These are phyloP conservation scores for Calcarius ornatus DNA, from an alignment of 2,113 vertebrate species.

Conservation along the genomic window DNA sequence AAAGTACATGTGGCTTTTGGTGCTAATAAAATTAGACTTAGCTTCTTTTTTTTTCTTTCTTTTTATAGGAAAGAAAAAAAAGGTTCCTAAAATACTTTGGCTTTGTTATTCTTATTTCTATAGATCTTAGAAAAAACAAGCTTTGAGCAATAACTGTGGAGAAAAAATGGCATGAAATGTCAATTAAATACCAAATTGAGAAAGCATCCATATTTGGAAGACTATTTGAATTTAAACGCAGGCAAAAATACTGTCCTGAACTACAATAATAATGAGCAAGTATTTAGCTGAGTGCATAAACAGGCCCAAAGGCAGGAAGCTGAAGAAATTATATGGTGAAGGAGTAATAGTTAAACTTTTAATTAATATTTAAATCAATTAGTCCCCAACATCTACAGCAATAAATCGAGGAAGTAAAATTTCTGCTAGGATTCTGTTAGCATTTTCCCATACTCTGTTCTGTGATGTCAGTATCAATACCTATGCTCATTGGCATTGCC, in stretches of 20 bases:
- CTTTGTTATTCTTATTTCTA: background rate
- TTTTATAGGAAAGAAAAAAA: background rate
- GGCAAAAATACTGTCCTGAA: background rate
- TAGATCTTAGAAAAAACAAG: background rate
- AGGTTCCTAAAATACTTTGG: background rate
- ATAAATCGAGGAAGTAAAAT: conserved; percentile 16
- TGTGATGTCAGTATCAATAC: conserved; percentile 32
- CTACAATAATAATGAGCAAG: background rate
- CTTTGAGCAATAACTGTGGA: background rate
- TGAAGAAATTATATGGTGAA: conserved; percentile 14
- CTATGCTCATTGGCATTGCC: conserved; percentile 5
- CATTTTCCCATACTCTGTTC: conserved; percentile 8
- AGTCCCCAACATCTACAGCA: conserved; percentile 11
- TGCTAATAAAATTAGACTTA: conserved; percentile 21
- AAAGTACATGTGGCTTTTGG: conserved; percentile 57
- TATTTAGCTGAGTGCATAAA: background rate
- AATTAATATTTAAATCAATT: conserved; percentile 51
- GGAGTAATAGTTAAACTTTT: conserved; percentile 31
- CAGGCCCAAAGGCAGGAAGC: background rate
- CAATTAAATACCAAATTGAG: background rate
- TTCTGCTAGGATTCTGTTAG: background rate
- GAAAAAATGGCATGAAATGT: background rate
- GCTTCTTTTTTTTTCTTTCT: too few relatives aligned
- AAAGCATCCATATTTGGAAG: background rate
- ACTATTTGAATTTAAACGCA: background rate